Conservation (phyloP, 1,140 invertebrate species). For the Panagrolaimus sp. region DNA sequence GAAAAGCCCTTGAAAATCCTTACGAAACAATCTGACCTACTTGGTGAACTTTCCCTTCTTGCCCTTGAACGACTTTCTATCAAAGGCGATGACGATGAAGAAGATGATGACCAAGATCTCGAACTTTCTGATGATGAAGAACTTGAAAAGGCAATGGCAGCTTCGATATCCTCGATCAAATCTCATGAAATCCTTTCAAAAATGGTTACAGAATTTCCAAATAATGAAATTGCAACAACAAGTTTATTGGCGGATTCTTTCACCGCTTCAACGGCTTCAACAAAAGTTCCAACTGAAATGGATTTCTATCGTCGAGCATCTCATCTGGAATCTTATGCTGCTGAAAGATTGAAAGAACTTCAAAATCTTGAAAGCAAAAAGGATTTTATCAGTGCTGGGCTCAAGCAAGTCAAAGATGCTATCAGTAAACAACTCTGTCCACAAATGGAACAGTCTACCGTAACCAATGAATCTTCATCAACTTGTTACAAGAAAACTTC, state of each 20-base stretch:
- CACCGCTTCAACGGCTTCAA: conserved; percentile 1
- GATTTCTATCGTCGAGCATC: conserved; percentile 26
- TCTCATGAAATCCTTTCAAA: conserved; percentile 23
- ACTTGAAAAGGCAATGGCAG: conserved; percentile 28
- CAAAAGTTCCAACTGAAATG: conserved; percentile 26
- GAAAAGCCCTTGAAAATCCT: not conserved
- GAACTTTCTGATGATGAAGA: conserved; percentile 26
- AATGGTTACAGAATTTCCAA: conserved; percentile 9
- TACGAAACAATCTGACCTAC: conserved; percentile 15
- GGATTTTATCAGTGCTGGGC: conserved; percentile 5
- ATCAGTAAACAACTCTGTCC: not conserved
- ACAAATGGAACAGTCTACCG: not conserved
- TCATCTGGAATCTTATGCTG: conserved; percentile 25
- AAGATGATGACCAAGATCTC: conserved; percentile 18
- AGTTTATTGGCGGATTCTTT: not conserved
- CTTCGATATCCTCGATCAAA: conserved; percentile 25
- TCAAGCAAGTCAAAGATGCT: conserved; percentile 5
- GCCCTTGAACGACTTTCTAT: not conserved
- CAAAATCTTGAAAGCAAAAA: conserved; percentile 21
- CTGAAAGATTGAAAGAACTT: conserved; percentile 16
- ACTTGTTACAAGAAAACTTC: not conserved
- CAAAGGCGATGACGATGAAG: not conserved
- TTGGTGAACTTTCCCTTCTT: conserved; percentile 21
- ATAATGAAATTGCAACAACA: not conserved
- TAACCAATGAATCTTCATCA: not conserved